Evolutionary conservation across 1,140 invertebrate species (phyloP), one percentile per base, ranked within the genome.

Genomic region (Saxidomus purpurata): DNA sequence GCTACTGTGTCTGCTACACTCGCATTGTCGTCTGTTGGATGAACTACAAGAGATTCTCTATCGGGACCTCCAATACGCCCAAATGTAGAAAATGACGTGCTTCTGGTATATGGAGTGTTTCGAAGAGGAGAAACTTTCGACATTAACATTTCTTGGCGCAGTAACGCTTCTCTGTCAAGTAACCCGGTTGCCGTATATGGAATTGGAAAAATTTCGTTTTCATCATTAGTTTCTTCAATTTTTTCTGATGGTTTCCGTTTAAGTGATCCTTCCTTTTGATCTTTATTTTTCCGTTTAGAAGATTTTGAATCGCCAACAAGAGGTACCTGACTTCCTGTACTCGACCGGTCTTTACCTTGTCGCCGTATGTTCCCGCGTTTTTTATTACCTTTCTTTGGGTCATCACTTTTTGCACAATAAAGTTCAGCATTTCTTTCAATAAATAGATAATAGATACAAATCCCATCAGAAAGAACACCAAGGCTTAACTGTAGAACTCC

Each of bases 401-500:
- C 31, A 34, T 22, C 38, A 9, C 36, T 59, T 25, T 55, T 69
- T 8, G 38, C 47, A 19, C 31, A 34, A 31, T 71, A 89, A n/a
- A 82, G 25, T 31, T 52, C 77, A 69, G 76, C 36, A 38, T 55
- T 55, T 31, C 43, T 67, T 31, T 69, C 87, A 43, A 80, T 69
- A 43, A 89, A 89, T 22, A 89, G 55, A 59, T 81, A 89, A 59
- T 89, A 89, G 28, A 40, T 40, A 55, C 87, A 81, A 36, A 89
- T 69, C 11, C 87, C 87, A 59, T 81, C 69, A 25, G 87, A 89
- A 11, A 82, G 43, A 71, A 89, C 87, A 52, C 87, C 79, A 25
- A 89, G 31, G 6, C 63, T n/a, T 28, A 89, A 71, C 31, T 89
- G 77, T 47, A 89, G 31, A 34, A 82, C 43, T 11, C 77, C 87